Evolutionary conservation across 2,888 invertebrate species (phyloP).

Genomic region (Apoderus coryli): DNA sequence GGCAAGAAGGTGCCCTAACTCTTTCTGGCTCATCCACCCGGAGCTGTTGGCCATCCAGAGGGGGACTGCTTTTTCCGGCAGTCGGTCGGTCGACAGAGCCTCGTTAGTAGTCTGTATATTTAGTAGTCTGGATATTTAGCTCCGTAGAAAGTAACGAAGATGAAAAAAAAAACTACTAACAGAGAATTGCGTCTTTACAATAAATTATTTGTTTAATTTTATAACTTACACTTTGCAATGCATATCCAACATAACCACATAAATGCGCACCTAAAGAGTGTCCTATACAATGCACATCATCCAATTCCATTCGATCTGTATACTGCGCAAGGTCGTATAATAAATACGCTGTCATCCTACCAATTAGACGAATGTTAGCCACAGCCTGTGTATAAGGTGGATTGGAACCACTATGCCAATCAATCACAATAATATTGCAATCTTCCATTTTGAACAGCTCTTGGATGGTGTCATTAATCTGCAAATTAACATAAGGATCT

Average conservation of each 20-base stretch:
- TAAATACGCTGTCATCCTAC: constrained; percentile 68
- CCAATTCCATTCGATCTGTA: constrained; percentile 35
- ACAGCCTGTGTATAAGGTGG: constrained; percentile 88
- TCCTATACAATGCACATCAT: constrained; percentile 69
- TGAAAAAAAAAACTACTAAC: too few relatives aligned
- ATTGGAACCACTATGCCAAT: constrained; percentile 75
- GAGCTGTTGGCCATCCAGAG: too few relatives aligned
- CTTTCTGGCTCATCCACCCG: too few relatives aligned
- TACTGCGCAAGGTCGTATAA: constrained; percentile 32
- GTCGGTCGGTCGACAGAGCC: too few relatives aligned
- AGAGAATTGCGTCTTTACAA: too few relatives aligned
- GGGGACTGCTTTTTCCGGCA: too few relatives aligned
- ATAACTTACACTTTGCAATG: constrained; percentile 47
- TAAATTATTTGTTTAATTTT: too few relatives aligned
- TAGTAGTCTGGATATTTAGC: too few relatives aligned
- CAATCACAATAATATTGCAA: constrained; percentile 64
- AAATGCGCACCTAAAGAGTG: constrained; percentile 80
- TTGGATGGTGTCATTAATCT: constrained; percentile 55
- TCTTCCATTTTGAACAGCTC: constrained; percentile 57
- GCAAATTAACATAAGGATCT: too few relatives aligned
- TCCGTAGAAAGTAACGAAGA: too few relatives aligned
- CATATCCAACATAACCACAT: constrained; percentile 69
- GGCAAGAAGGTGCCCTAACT: too few relatives aligned
- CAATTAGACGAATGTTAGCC: constrained; percentile 77
- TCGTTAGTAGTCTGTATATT: too few relatives aligned